phyloP scores from a whole-genome alignment of 2,113 vertebrate genomes.

The Pagrus major region DNA sequence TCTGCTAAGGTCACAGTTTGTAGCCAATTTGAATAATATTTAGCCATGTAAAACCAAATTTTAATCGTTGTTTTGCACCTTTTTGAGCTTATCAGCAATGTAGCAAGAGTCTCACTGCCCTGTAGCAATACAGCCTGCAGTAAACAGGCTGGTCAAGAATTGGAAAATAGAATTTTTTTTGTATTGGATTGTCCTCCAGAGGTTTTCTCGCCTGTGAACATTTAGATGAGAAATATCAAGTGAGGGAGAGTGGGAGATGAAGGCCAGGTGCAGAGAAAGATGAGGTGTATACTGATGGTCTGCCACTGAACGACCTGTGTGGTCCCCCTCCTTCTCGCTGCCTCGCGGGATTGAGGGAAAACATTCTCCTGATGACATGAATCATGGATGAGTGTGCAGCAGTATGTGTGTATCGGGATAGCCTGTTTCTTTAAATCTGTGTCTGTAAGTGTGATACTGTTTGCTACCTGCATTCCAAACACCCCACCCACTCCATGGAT shows the following conservation, averaged over 20 bases:
- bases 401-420: background rate
- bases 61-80: constrained; percentile 15
- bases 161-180: constrained; percentile 10
- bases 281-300: constrained; percentile 25
- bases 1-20: background rate
- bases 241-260: constrained; percentile 8
- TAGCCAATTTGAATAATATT: constrained; percentile 20
- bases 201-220: background rate
- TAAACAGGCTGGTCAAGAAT: background rate
- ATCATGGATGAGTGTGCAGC: constrained; percentile 49
- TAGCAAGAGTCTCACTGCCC: constrained; percentile 1
- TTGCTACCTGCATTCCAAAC: constrained; percentile 6
- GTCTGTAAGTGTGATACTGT: constrained; percentile 13
- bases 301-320: constrained; percentile 13
- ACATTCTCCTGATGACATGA: constrained; percentile 50
- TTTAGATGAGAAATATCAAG: constrained; percentile 34
- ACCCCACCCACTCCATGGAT: background rate
- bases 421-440: constrained; percentile 33
- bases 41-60: constrained; percentile 1
- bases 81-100: background rate
- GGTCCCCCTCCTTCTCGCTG: background rate
- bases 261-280: background rate
- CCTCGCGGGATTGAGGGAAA: constrained; percentile 24
- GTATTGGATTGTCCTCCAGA: constrained; percentile 10
- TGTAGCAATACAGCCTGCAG: background rate